Evolutionary conservation across 2,113 vertebrate species (phyloP).

Genomic region (Oenanthe oenanthe): DNA sequence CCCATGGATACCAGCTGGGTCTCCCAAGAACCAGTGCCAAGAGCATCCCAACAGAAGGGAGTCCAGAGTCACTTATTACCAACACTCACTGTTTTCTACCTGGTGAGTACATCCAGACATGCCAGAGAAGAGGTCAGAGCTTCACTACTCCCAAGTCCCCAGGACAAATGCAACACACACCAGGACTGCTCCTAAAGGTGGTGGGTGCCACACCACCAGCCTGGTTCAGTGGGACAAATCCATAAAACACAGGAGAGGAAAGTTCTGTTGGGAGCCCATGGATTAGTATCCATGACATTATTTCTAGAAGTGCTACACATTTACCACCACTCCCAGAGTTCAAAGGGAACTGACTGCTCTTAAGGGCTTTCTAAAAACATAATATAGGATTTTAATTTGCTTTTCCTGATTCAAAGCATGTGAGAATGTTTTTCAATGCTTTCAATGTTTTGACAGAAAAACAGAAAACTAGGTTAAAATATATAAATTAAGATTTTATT

Average conservation of each 20-base stretch:
- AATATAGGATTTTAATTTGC: background rate
- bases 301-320: background rate
- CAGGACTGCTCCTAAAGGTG: background rate
- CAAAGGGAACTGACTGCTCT: background rate
- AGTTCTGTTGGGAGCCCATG: background rate
- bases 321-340: background rate
- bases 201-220: background rate
- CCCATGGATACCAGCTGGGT: background rate
- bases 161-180: background rate
- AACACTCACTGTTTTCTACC: background rate
- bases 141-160: background rate
- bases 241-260: background rate
- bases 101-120: background rate
- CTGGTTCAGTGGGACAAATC: background rate
- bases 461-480: background rate
- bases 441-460: background rate
- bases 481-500: background rate
- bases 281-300: background rate
- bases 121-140: background rate
- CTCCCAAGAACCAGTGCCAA: background rate
- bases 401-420: background rate
- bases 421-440: background rate
- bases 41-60: background rate
- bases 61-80: background rate
- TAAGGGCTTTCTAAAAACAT: background rate